Evolutionary conservation across 2,888 invertebrate species (phyloP), one percentile per base, ranked within the genome.

Genomic region (Nephrocerus scutellatus): DNA sequence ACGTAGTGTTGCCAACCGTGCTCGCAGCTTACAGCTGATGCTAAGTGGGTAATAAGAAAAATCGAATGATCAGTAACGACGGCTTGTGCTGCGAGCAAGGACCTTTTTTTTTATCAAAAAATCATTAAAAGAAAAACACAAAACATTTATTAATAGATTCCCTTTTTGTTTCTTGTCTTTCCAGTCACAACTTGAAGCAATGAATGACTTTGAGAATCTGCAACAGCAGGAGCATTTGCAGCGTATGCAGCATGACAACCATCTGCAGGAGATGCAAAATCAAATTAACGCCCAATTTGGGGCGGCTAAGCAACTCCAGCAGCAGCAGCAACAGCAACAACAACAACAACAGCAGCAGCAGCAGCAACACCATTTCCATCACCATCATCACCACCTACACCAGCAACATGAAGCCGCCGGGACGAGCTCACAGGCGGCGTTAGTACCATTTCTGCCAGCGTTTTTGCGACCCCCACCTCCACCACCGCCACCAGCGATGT

Each of bases 391-490:
- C 3, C 54, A 45, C n/a, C 44, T 37, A 7, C 43, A 34, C 22
- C 41, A 33, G 1, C 43, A 26, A 31, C 43, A 16, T 12, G 19
- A 9, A 18, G 10, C 6, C 36, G 22, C 13, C 40, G 13, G 25
- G 46, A 20, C 16, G 29, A 24, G 24, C 41, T 7, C 19, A 37
- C 22, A 28, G 48, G 39, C 51, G n/a, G 31, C 53, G 37, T 50
- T 66, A 32, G 54, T 63, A 28, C 58, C 66, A 34, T 66, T 65
- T 46, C 48, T 66, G 23, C 63, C 64, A 39, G 54, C 60, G 40
- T 68, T 66, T 41, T 38, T 62, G 30, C 54, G 59, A 15, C 65
- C 65, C 8, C 55, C 60, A n/a, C 45, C 51, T 24, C 47, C 61
- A 72, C 41, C 53, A 15, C 51, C 55, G 28, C 56, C 57, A 5